A percentile compares a stretch with the other conserved stretches of the same genome.
phyloP scores from a whole-genome alignment of 2,797 vertebrate genomes.

The Rhadinocentrus ornatus region DNA sequence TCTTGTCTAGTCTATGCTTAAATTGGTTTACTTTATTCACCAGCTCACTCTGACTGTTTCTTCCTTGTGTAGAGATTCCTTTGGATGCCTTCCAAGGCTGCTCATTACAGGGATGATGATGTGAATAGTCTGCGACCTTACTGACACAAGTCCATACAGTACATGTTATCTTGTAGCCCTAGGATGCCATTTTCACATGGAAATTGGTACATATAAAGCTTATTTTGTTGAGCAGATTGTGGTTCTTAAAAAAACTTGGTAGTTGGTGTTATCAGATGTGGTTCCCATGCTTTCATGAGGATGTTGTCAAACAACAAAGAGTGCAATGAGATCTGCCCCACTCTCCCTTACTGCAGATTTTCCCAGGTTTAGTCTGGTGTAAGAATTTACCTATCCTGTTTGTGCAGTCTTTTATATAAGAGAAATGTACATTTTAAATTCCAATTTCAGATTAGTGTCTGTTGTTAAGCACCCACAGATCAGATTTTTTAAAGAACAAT shows the following conservation, averaged over 20 bases:
- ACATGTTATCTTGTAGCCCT: slow-evolving; percentile 8
- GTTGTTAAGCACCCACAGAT: neutral
- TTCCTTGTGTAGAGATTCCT: slow-evolving; percentile 6
- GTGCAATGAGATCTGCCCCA: neutral
- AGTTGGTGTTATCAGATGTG: neutral
- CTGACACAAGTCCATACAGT: slow-evolving; percentile 6
- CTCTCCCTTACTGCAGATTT: neutral
- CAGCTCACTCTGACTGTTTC: slow-evolving; percentile 6
- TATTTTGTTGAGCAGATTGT: neutral
- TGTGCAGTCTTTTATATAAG: neutral
- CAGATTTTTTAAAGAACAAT: slow-evolving; percentile 3
- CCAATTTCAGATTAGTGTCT: neutral
- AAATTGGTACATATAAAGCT: neutral
- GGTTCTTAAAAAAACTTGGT: neutral
- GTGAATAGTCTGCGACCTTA: slow-evolving; percentile 25
- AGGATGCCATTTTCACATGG: neutral
- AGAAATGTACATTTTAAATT: neutral
- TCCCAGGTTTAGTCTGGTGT: neutral
- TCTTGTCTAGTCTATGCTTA: neutral
- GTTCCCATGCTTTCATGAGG: neutral
- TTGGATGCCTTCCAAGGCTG: slow-evolving; percentile 32
- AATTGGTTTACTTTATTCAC: slow-evolving; percentile 2
- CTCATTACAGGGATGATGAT: slow-evolving; percentile 35
- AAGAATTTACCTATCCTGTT: neutral
- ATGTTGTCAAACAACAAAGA: neutral